phyloP scores from a whole-genome alignment of 2,888 invertebrate species.

The Erebia palarica region DNA sequence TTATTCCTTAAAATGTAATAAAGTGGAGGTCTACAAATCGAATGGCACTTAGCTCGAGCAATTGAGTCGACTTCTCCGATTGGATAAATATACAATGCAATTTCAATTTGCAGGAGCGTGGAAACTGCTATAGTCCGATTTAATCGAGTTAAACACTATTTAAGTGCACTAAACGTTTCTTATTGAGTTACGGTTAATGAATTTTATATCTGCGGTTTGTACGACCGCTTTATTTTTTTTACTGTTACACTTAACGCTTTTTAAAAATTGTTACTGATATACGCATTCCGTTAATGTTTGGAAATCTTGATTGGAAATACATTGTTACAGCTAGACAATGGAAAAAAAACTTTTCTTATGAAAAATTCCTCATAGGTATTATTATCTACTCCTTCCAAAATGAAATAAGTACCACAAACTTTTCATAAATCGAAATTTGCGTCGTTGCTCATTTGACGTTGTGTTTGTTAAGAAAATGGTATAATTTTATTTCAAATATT shows the following conservation, averaged over 20 bases:
- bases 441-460: no score
- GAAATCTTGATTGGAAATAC: no score
- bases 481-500: no score
- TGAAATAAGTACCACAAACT: no score
- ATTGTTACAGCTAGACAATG: no score
- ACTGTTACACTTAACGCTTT: no score
- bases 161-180: constrained; percentile 9
- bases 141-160: constrained; percentile 24
- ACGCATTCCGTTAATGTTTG: no score
- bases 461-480: no score
- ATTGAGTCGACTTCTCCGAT: constrained; percentile 16
- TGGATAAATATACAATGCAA: constrained; percentile 27
- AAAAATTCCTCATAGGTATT: no score
- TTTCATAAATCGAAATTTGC: no score
- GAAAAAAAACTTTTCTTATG: not conserved
- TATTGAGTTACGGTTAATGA: constrained; percentile 1
- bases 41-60: constrained; percentile 12
- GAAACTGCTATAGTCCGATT: constrained; percentile 16
- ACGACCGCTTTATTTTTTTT: not conserved
- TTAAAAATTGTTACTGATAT: no score
- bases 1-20: not conserved
- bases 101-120: constrained; percentile 23
- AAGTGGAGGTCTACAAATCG: not conserved
- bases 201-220: not conserved
- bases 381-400: no score